A percentile compares a stretch with the other conserved stretches of the same genome.
Evolutionary conservation across 1,140 invertebrate genomes (phyloP).

Genomic region (Chlorops oryzae): DNA sequence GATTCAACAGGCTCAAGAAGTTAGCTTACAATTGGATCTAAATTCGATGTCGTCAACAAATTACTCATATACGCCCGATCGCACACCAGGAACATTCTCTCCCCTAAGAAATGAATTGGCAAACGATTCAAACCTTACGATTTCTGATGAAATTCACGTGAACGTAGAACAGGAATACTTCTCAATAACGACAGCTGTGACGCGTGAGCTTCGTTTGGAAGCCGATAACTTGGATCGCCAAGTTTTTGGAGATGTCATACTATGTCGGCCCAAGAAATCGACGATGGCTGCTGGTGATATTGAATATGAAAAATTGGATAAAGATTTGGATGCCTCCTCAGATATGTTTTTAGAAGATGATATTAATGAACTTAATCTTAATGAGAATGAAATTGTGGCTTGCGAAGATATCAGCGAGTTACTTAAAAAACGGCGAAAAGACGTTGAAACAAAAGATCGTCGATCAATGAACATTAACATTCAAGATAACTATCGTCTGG

Average conservation of each 20-base stretch:
- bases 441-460: too few relatives aligned
- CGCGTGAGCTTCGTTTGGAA: slow-evolving; percentile 70
- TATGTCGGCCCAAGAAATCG: slow-evolving; percentile 31
- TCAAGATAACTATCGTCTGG: too few relatives aligned
- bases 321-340: too few relatives aligned
- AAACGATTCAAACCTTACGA: not conserved
- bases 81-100: slow-evolving; percentile 23
- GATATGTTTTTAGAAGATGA: too few relatives aligned
- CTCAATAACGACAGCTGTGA: slow-evolving; percentile 80
- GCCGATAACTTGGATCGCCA: slow-evolving; percentile 74
- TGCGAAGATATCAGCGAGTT: slow-evolving; percentile 37
- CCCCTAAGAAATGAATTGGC: not conserved
- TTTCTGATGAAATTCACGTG: not conserved
- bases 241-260: slow-evolving; percentile 54
- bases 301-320: slow-evolving; percentile 43
- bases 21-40: slow-evolving; percentile 33
- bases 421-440: slow-evolving; percentile 27
- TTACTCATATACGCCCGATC: slow-evolving; percentile 14
- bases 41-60: slow-evolving; percentile 19
- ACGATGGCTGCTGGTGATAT: slow-evolving; percentile 18
- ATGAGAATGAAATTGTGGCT: slow-evolving; percentile 41
- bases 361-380: slow-evolving; percentile 38
- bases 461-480: too few relatives aligned
- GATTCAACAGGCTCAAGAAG: slow-evolving; percentile 40
- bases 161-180: slow-evolving; percentile 71